Evolutionary conservation across 2,797 vertebrate genomes (phyloP), one percentile per base, ranked within the genome.

Genomic region (Scomberomorus guttatus): DNA sequence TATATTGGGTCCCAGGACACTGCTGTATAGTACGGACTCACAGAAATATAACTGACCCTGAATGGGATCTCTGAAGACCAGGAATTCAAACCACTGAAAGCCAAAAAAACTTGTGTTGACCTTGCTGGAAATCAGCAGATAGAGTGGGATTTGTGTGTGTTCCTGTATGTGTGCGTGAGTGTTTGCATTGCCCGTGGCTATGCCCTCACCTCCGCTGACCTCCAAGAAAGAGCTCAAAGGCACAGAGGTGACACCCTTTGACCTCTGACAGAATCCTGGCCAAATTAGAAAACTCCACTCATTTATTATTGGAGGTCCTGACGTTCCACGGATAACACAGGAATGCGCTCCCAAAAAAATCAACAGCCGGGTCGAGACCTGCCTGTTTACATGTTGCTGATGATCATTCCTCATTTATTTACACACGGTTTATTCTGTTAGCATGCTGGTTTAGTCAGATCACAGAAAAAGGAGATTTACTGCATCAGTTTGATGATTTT

Each of bases 281-380:
- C 90, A 85, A 90, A 92, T 92, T 87, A 89, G 80, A 90, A 88
- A 91, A 87, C 80, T 67, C 65, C 59, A n/a, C 82, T 91, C 81
- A 84, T 90, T 83, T 90, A 89, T 92, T 90, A 90, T 77, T 39
- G 65, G 71, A 56, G 77, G 81, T 79, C 52, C 50, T n/a, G 81
- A 50, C 32, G 71, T 77, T 81, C 62, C n/a, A 27, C 11, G 73
- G 85, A 89, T 73, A 77, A 89, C 77, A 68, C 13, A 39, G 75
- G 81, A 86, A 86, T 81, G 80, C 4, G 24, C 66, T 68, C 60
- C 39, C 18, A 17, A 17, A 20, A 54, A 51, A 85, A 78, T 81
- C 82, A 59, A 62, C 37, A 18, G 68, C 50, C 1, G 2, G 81
- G 78, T 69, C 8, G 18, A 72, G 83, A 77, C 55, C 72, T 73